Evolutionary conservation across 2,113 vertebrate genomes (phyloP).

Genomic region (Pseudorhombus dupliciocellatus): DNA sequence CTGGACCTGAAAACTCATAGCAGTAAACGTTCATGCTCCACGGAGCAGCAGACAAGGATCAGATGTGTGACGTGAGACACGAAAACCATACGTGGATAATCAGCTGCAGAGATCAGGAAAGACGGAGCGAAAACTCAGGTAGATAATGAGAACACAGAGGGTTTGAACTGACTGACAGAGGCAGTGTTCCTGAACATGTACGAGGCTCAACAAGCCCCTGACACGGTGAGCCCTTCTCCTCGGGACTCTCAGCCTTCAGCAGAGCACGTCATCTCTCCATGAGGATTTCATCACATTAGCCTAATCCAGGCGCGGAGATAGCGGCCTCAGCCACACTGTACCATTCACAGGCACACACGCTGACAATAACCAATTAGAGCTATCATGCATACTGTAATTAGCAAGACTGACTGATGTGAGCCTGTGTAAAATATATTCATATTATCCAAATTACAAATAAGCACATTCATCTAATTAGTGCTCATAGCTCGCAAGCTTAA

Average conservation of each 20-base stretch:
- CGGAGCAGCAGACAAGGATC: constrained; percentile 54
- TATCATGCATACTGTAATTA: constrained; percentile 72
- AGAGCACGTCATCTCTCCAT: constrained; percentile 70
- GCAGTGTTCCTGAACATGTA: constrained; percentile 64
- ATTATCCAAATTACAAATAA: constrained; percentile 78
- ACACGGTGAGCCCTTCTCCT: constrained; percentile 56
- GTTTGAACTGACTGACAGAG: constrained; percentile 66
- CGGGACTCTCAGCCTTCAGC: constrained; percentile 69
- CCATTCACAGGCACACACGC: constrained; percentile 41
- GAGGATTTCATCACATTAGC: constrained; percentile 71
- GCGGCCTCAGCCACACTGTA: constrained; percentile 24
- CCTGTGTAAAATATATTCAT: constrained; percentile 75
- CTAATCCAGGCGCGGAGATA: constrained; percentile 50
- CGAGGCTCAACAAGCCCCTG: constrained; percentile 66
- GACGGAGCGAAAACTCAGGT: constrained; percentile 31
- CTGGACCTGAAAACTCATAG: constrained; percentile 29
- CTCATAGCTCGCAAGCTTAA: constrained; percentile 72
- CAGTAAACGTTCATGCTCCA: constrained; percentile 54
- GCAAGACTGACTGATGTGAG: constrained; percentile 70
- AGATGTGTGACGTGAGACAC: constrained; percentile 68
- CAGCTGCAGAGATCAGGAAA: constrained; percentile 22
- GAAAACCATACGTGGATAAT: constrained; percentile 55
- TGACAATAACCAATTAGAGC: constrained; percentile 69
- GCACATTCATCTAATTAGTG: constrained; percentile 76
- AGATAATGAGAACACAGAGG: constrained; percentile 71